A percentile compares a stretch with the other conserved stretches of the same genome.
phyloP scores from a whole-genome alignment of 1,140 invertebrate genomes.

The Potamilus streckersoni region DNA sequence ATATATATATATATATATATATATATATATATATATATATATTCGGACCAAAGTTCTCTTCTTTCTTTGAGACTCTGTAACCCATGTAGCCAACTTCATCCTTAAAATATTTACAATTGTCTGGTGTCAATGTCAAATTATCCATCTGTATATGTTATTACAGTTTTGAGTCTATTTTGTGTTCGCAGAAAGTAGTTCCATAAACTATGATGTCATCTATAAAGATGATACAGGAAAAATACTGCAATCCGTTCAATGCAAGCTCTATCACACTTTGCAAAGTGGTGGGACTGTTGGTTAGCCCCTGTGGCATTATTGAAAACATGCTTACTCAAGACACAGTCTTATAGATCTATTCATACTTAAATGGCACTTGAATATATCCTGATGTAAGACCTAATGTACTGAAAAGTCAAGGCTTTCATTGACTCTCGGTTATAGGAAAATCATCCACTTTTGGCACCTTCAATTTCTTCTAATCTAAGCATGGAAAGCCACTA shows the following conservation, averaged over 20 bases:
- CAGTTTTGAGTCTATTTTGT: neutral
- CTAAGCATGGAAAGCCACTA: slow-evolving; percentile 64
- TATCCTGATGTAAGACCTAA: neutral
- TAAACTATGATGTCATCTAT: slow-evolving; percentile 9
- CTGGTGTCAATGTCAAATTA: slow-evolving; percentile 3
- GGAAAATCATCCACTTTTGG: slow-evolving; percentile 40
- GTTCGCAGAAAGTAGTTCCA: neutral
- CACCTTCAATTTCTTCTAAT: slow-evolving; percentile 64
- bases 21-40: no score
- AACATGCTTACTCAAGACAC: slow-evolving; percentile 23
- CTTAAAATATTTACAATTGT: slow-evolving; percentile 14
- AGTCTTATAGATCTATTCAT: slow-evolving; percentile 31
- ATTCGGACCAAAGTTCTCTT: no score
- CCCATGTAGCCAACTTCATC: neutral
- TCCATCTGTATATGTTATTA: neutral
- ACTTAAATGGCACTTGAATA: slow-evolving; percentile 2
- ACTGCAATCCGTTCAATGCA: slow-evolving; percentile 26
- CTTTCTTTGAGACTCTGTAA: no score
- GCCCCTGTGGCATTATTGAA: no score
- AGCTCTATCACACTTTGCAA: slow-evolving; percentile 27
- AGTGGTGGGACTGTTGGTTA: no score
- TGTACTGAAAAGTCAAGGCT: slow-evolving; percentile 7
- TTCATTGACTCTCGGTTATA: slow-evolving; percentile 7
- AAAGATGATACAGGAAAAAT: slow-evolving; percentile 26
- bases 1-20: no score